These are phyloP conservation scores for Lycopodina hypogea DNA, from an alignment of 37 sponge, comb jelly and placozoan genomes.

Conservation along the genomic window DNA sequence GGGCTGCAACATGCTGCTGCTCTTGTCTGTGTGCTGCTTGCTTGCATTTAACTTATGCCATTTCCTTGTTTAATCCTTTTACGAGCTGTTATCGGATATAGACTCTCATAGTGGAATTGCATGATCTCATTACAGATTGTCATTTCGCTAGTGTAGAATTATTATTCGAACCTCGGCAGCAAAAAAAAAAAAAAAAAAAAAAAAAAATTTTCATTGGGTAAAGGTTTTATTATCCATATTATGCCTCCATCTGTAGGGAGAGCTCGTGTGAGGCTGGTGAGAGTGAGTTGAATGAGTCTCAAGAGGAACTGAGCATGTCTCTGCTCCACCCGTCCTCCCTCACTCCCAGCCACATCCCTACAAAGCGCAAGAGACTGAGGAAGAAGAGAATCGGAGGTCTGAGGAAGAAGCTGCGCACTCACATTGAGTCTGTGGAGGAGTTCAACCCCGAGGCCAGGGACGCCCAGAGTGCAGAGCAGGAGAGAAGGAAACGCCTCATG, in stretches of 20 bases:
- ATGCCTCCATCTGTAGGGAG: constrained; percentile 9
- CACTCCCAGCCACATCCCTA: background rate
- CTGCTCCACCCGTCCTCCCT: background rate
- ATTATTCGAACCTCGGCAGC: too few species aligned
- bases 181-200: too few species aligned
- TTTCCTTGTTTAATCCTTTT: too few species aligned
- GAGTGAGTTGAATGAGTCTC: constrained; percentile 8
- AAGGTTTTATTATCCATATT: too few species aligned
- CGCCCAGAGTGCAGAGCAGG: constrained; percentile 74
- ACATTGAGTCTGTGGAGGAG: constrained; percentile 45
- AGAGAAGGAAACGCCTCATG: constrained; percentile 57
- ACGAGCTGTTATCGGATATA: too few species aligned
- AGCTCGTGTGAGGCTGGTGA: constrained; percentile 18
- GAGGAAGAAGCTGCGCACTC: constrained; percentile 34
- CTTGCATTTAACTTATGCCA: too few species aligned
- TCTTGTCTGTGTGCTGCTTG: too few species aligned
- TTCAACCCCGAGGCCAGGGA: constrained; percentile 67
- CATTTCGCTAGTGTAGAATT: too few species aligned
- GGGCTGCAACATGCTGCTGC: too few species aligned
- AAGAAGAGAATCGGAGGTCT: constrained; percentile 17
- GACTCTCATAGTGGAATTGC: too few species aligned
- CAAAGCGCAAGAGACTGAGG: background rate
- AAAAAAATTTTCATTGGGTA: too few species aligned
- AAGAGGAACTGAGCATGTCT: constrained; percentile 3
- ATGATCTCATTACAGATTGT: too few species aligned